phyloP scores from a whole-genome alignment of 2,888 invertebrate genomes.

The Phragmatobia fuliginosa region DNA sequence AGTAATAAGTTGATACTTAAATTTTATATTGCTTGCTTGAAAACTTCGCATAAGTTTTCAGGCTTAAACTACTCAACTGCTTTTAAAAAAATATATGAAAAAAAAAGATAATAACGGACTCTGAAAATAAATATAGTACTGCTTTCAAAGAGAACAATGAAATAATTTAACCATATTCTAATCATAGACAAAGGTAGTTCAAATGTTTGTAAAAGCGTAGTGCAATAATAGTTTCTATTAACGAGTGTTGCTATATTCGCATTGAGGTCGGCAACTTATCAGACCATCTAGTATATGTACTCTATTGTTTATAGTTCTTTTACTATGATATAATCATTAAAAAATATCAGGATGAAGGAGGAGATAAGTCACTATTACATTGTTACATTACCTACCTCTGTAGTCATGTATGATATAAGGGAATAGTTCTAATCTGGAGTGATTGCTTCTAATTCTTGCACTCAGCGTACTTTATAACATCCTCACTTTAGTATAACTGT shows the following conservation, averaged over 20 bases:
- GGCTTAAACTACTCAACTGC: neutral
- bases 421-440: neutral
- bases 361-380: neutral
- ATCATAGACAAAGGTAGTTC: neutral
- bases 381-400: neutral
- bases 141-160: neutral
- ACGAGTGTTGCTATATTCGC: no score
- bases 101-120: neutral
- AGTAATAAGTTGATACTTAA: no score
- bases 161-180: neutral
- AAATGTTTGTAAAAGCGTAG: no score
- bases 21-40: no score
- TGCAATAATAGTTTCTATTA: no score
- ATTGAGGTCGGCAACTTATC: no score
- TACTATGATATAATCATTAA: neutral
- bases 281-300: no score
- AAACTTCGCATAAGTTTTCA: no score
- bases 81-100: neutral
- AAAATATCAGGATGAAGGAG: fast-evolving
- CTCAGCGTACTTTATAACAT: neutral
- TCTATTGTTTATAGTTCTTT: no score
- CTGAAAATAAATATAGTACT: neutral
- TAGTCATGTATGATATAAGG: neutral
- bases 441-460: neutral
- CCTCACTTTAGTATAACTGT: neutral